Percentiles rank a stretch among this genome's conserved stretches.
phyloP scores from a whole-genome alignment of 2,797 vertebrate genomes.

The Numenius phaeopus region DNA sequence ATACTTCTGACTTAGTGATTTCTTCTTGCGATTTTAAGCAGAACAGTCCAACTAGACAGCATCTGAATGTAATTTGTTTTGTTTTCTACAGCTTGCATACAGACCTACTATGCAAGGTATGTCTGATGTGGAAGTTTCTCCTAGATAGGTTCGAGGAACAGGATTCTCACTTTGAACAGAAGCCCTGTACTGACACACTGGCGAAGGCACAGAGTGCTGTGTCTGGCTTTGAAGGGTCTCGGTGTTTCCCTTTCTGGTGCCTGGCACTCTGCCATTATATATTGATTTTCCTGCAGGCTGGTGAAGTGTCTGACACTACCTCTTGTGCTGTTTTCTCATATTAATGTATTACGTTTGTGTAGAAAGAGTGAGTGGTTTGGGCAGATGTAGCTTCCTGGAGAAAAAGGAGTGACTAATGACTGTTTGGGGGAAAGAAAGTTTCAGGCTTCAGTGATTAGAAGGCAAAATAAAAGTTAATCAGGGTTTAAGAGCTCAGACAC shows the following conservation, averaged over 20 bases:
- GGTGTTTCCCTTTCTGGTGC: not conserved
- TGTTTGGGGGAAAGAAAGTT: not conserved
- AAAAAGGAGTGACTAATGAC: not conserved
- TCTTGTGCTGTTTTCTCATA: not conserved
- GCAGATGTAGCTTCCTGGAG: not conserved
- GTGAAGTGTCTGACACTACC: not conserved
- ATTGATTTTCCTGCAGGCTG: not conserved
- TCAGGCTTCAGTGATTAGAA: not conserved
- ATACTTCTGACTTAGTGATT: not conserved
- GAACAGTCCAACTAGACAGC: not conserved
- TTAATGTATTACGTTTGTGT: accelerated
- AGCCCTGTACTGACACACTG: not conserved
- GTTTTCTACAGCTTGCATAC: not conserved
- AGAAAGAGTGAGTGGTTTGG: not conserved
- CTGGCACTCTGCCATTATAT: not conserved
- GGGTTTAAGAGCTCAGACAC: not conserved
- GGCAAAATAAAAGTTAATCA: not conserved
- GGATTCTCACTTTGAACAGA: not conserved
- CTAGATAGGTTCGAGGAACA: not conserved
- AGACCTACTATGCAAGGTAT: not conserved
- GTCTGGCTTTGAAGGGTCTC: not conserved
- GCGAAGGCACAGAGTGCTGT: not conserved
- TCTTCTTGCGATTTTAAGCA: not conserved
- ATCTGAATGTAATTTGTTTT: not conserved
- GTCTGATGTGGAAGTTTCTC: not conserved